Conservation (phyloP, 1,140 invertebrate species). For the Bombus impatiens region DNA sequence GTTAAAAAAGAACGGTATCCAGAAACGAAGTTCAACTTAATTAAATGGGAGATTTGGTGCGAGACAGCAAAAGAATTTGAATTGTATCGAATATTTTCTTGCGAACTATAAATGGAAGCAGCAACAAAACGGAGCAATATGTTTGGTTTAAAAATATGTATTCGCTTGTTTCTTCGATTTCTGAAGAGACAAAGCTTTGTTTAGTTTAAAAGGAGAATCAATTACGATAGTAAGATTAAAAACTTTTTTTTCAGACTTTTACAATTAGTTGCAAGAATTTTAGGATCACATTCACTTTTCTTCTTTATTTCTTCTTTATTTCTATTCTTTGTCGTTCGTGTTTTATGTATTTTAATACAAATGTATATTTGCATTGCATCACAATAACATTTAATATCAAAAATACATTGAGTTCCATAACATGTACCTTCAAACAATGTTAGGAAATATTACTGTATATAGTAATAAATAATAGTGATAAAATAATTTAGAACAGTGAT, state of each 20-base stretch:
- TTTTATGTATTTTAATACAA: neutral
- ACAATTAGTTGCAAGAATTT: neutral
- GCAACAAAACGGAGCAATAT: neutral
- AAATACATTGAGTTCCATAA: neutral
- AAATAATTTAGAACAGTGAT: neutral
- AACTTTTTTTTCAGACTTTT: neutral
- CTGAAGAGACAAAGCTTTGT: neutral
- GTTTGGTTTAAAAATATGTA: constrained; percentile 5
- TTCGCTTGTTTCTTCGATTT: neutral
- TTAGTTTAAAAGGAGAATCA: constrained; percentile 1
- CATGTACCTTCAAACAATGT: neutral
- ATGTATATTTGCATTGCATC: neutral
- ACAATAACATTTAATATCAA: neutral
- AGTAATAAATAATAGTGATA: neutral
- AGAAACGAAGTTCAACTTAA: neutral
- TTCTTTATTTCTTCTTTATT: neutral
- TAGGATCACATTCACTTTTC: neutral
- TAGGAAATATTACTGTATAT: neutral
- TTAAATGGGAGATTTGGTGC: neutral
- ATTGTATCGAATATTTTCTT: constrained; percentile 10
- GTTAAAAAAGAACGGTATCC: neutral
- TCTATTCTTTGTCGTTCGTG: neutral
- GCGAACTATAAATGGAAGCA: constrained; percentile 18
- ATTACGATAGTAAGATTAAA: neutral
- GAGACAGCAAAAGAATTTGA: constrained; percentile 2